phyloP scores from a whole-genome alignment of 2,797 vertebrate species.

The Peromyscus melanophrys region DNA sequence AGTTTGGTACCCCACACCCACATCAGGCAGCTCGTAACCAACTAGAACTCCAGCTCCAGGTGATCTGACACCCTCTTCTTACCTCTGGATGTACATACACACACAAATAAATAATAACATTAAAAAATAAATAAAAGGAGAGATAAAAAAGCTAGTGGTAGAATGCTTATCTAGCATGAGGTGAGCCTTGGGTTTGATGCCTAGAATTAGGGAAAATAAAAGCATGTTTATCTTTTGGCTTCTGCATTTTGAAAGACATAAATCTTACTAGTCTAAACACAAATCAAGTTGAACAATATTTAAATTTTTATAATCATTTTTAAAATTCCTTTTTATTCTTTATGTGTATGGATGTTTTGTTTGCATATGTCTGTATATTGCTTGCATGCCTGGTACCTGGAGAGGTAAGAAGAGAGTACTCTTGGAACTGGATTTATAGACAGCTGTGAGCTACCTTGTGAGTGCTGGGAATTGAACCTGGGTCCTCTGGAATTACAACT shows the following conservation, averaged over 20 bases:
- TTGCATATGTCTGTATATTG: not conserved
- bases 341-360: not conserved
- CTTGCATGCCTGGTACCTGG: not conserved
- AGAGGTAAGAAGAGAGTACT: not conserved
- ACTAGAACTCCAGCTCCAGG: not conserved
- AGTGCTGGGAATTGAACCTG: not conserved
- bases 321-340: not conserved
- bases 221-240: not conserved
- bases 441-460: not conserved
- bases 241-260: constrained; percentile 58
- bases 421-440: not conserved
- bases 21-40: not conserved
- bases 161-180: not conserved
- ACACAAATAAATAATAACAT: not conserved
- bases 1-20: not conserved
- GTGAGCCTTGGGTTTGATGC: not conserved
- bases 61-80: not conserved
- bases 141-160: not conserved
- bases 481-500: not conserved
- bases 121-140: not conserved
- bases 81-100: not conserved
- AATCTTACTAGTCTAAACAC: constrained; percentile 1
- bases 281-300: not conserved
- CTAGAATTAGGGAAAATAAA: not conserved
- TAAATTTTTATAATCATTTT: not conserved